A percentile compares a stretch with the other conserved stretches of the same genome.
Evolutionary conservation across 2,888 invertebrate genomes (phyloP).

Genomic region (Aspidiotus destructor): DNA sequence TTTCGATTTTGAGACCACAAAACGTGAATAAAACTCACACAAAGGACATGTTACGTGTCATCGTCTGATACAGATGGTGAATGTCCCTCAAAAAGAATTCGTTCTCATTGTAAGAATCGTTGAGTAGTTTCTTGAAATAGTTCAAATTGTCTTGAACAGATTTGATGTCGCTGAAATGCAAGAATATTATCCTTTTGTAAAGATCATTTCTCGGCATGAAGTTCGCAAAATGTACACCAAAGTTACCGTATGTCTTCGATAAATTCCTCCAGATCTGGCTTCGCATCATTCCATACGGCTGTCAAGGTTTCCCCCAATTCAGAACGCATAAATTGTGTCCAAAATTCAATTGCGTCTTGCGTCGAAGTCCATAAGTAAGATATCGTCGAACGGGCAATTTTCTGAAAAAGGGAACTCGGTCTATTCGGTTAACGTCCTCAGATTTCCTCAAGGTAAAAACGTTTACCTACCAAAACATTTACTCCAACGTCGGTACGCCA

Average conservation of each 20-base stretch:
- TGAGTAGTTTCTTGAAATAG: conserved; percentile 58
- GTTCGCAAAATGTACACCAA: background rate
- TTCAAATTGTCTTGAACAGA: conserved; percentile 38
- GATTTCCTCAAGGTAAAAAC: background rate
- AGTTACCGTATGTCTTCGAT: conserved; percentile 57
- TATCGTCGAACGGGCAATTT: conserved; percentile 19
- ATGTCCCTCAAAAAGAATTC: conserved; percentile 76
- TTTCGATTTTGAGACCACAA: background rate
- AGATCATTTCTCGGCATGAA: background rate
- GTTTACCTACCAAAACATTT: conserved; percentile 48
- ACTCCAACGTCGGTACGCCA: conserved; percentile 68
- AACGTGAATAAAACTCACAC: conserved; percentile 40
- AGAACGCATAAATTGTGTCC: conserved; percentile 57
- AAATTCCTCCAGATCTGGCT: conserved; percentile 58
- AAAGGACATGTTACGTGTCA: conserved; percentile 68
- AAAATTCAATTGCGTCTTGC: conserved; percentile 47
- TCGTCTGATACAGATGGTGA: conserved; percentile 56
- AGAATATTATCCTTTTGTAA: background rate
- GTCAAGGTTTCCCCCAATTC: conserved; percentile 58
- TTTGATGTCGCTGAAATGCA: conserved; percentile 38
- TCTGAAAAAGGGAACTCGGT: background rate
- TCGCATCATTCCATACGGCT: conserved; percentile 66
- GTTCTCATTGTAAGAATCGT: conserved; percentile 67
- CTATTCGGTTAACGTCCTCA: background rate
- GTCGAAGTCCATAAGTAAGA: conserved; percentile 36